Conservation (phyloP, 2,888 invertebrate species). For the Anarsia innoxiella region DNA sequence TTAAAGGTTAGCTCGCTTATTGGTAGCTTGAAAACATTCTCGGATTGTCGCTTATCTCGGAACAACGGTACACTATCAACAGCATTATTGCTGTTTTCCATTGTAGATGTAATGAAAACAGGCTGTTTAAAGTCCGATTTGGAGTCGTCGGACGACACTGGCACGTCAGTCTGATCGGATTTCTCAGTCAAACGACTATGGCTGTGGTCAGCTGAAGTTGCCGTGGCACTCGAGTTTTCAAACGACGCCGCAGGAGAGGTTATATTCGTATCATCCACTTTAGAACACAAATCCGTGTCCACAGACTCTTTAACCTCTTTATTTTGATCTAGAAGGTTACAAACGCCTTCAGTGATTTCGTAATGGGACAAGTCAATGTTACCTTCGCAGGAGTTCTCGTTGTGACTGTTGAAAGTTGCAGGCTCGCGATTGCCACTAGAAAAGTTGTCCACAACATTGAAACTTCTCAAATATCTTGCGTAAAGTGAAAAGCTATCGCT, state of each 20-base stretch:
- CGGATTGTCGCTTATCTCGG: conserved; percentile 43
- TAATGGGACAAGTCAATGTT: conserved; percentile 54
- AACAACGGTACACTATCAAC: conserved; percentile 64
- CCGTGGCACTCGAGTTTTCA: conserved; percentile 35
- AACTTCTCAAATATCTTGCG: conserved; percentile 64
- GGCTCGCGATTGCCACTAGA: conserved; percentile 32
- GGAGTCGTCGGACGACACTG: conserved; percentile 53
- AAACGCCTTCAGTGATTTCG: conserved; percentile 33
- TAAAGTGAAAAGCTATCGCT: conserved; percentile 67
- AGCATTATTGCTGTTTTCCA: conserved; percentile 73
- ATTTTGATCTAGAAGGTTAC: conserved; percentile 21
- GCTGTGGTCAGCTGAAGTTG: conserved; percentile 44
- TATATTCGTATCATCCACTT: conserved; percentile 40
- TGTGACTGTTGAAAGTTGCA: conserved; percentile 31
- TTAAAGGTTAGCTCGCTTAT: conserved; percentile 65
- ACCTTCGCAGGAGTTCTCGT: conserved; percentile 43
- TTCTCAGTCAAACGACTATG: conserved; percentile 51
- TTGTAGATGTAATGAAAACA: conserved; percentile 63
- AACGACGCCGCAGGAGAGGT: conserved; percentile 40
- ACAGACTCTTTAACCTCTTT: conserved; percentile 24
- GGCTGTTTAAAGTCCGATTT: conserved; percentile 50
- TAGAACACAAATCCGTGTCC: conserved; percentile 39
- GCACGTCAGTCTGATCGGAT: conserved; percentile 44
- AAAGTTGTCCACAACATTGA: conserved; percentile 52
- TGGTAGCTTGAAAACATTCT: conserved; percentile 62